Percentiles rank a stretch among this genome's conserved stretches.
phyloP scores from a whole-genome alignment of 2,797 vertebrate species.

The Phalloptychus januarius region DNA sequence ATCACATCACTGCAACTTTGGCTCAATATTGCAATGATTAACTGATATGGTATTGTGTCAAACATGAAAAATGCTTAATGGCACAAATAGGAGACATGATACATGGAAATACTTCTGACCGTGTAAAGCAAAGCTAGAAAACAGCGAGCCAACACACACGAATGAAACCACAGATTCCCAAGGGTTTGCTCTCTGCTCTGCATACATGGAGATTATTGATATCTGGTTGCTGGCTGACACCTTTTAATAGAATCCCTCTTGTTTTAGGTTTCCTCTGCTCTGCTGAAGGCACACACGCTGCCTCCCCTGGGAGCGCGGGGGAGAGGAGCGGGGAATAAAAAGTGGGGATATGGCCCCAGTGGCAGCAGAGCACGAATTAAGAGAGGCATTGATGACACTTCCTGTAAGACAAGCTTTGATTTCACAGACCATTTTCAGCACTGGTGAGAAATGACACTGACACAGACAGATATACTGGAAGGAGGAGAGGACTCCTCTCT shows the following conservation, averaged over 20 bases:
- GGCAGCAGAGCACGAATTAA: constrained; percentile 60
- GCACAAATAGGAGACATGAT: constrained; percentile 71
- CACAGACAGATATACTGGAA: constrained; percentile 57
- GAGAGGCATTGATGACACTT: constrained; percentile 80
- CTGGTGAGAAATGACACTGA: constrained; percentile 73
- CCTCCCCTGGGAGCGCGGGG: constrained; percentile 34
- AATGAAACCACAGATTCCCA: constrained; percentile 75
- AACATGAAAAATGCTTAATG: constrained; percentile 67
- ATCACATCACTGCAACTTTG: constrained; percentile 26
- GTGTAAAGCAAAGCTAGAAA: constrained; percentile 52
- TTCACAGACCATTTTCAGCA: constrained; percentile 76
- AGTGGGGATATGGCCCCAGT: constrained; percentile 42
- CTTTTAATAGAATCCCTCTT: constrained; percentile 82
- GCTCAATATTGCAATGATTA: constrained; percentile 66
- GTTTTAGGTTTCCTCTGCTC: constrained; percentile 75
- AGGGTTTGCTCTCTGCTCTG: constrained; percentile 66
- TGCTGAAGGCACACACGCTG: constrained; percentile 65
- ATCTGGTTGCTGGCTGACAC: constrained; percentile 81
- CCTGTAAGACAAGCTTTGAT: constrained; percentile 80
- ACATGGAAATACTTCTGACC: constrained; percentile 59
- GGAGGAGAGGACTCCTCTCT: constrained; percentile 47
- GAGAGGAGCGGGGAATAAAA: constrained; percentile 40
- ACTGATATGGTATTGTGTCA: constrained; percentile 63
- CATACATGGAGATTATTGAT: constrained; percentile 80
- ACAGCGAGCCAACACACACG: constrained; percentile 23